These are phyloP conservation scores for Sylvia atricapilla DNA, from an alignment of 2,113 vertebrate species.

Conservation along the genomic window DNA sequence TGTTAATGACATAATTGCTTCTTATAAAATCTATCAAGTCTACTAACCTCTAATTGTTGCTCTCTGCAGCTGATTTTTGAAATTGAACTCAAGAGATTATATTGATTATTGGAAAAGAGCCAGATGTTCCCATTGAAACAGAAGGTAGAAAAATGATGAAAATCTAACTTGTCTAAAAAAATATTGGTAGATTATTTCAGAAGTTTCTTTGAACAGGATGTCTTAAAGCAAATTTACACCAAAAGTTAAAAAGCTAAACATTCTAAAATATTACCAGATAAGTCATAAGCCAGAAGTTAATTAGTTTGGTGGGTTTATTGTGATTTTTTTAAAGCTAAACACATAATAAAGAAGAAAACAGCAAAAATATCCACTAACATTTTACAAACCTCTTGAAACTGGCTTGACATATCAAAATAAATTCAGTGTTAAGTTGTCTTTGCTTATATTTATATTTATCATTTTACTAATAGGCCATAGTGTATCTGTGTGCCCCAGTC, in stretches of 20 bases:
- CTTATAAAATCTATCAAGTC: constrained; percentile 54
- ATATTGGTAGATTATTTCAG: background rate
- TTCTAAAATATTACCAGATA: background rate
- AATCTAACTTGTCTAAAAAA: background rate
- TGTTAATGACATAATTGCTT: constrained; percentile 70
- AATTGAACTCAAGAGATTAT: constrained; percentile 31
- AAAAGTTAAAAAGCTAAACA: background rate
- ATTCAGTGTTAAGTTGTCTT: background rate
- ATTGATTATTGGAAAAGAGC: constrained; percentile 40
- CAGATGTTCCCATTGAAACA: background rate
- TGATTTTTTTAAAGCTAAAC: background rate
- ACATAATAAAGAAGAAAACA: background rate
- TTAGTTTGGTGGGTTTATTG: background rate
- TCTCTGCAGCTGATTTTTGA: constrained; percentile 47
- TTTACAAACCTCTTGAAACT: background rate
- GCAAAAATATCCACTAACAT: background rate
- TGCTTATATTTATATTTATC: background rate
- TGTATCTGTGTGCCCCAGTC: background rate
- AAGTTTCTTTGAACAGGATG: background rate
- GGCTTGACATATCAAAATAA: background rate
- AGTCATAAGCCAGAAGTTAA: background rate
- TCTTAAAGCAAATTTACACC: background rate
- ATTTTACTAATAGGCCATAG: background rate
- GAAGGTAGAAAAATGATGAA: background rate
- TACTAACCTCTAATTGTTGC: constrained; percentile 54